Evolutionary conservation across 2,888 invertebrate genomes (phyloP), one percentile per base, ranked within the genome.

Genomic region (Aleiodes leptofemur): DNA sequence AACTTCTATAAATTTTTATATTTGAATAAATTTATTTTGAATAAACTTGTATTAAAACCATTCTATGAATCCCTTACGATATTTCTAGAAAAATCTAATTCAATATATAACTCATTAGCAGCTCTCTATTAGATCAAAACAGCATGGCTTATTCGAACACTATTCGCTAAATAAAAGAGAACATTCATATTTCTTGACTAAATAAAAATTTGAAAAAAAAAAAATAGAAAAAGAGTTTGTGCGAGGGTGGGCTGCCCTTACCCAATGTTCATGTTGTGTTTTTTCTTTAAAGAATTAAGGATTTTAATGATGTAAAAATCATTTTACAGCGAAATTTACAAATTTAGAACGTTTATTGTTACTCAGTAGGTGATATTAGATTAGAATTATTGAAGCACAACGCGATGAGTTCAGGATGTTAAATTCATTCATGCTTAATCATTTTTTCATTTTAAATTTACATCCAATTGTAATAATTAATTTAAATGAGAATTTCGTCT

Each of bases 171-270:
- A 57, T 38, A 8, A 57, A 23, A 57, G 31, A 68, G 11, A 51
- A 53, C 34, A 71, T 55, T 56, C 50, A 13, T n/a, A 38, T 14
- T 8, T 38, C 43, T 29, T 55, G 4, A 43, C 64, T 23, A 66
- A 66, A 64, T 23, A 29, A 51, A 34, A 34, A 23, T 74, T 48
- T 31, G 48, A 51, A 59, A 53, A 14, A 55, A 51, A 59, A 53
- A 14, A 69, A 23, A 64, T 70, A 43, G 85, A 85, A 84, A 82
- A 82, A 87, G 86, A 86, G 85, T 86, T 86, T 85, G 87, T 86
- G 88, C 86, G 86, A 86, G 88, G 89, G 88, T 89, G 89, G 88
- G 87, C 87, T 88, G 88, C 87, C 87, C 86, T 83, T 82, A 68
- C 55, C 55, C 74, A 68, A 77, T 79, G 34, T 70, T 74, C 43